Percentiles rank a stretch among this genome's conserved stretches.
These are phyloP conservation scores for Megastigmus dorsalis DNA, from an alignment of 2,888 invertebrate genomes.

Conservation along the genomic window DNA sequence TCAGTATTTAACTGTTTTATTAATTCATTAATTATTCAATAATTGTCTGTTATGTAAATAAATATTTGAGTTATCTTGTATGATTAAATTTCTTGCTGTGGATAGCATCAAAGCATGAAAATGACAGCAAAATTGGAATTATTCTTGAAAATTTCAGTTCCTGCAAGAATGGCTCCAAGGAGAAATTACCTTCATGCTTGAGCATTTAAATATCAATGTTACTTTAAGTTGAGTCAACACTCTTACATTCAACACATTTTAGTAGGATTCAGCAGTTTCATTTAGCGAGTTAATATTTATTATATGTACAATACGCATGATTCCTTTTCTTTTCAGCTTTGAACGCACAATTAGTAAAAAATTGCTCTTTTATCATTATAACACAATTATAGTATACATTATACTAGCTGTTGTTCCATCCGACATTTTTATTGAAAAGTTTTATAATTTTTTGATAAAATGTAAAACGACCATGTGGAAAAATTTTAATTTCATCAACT, in stretches of 20 bases:
- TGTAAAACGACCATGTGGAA: not conserved
- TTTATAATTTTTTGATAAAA: conserved; percentile 15
- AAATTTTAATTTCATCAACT: conserved; percentile 7
- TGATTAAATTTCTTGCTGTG: conserved; percentile 27
- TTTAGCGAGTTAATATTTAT: conserved; percentile 43
- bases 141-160: too few relatives aligned
- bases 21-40: conserved; percentile 45
- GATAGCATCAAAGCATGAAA: conserved; percentile 25
- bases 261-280: conserved; percentile 46
- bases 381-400: conserved; percentile 30
- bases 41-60: conserved; percentile 44
- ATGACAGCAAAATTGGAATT: conserved; percentile 33
- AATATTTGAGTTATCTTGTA: conserved; percentile 40
- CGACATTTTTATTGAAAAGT: conserved; percentile 39
- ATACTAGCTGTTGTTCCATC: conserved; percentile 5
- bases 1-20: conserved; percentile 30
- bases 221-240: conserved; percentile 27
- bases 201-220: conserved; percentile 25
- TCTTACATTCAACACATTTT: conserved; percentile 31
- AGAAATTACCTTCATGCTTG: too few relatives aligned
- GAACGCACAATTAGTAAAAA: conserved; percentile 41
- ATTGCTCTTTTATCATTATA: conserved; percentile 28
- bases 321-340: conserved; percentile 24
- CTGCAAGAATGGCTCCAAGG: too few relatives aligned
- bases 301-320: conserved; percentile 44